Evolutionary conservation across 1,140 invertebrate genomes (phyloP).

Genomic region (Cydia amplana): DNA sequence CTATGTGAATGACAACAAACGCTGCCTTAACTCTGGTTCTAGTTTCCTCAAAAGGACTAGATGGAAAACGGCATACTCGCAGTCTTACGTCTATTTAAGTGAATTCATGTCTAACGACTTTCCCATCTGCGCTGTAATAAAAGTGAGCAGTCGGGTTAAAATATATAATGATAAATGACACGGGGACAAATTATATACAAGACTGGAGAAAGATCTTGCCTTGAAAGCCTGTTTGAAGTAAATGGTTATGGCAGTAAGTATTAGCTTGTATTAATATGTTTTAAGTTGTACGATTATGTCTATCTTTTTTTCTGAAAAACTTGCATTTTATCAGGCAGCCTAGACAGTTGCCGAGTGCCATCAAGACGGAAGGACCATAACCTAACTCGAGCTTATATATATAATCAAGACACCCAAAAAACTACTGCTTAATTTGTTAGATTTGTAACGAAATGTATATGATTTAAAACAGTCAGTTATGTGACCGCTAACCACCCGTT

Average conservation of each 20-base stretch:
- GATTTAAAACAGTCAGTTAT: neutral
- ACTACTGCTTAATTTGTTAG: neutral
- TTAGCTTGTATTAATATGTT: neutral
- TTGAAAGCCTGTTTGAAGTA: slow-evolving; percentile 20
- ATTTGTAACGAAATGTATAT: neutral
- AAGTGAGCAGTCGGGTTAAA: slow-evolving; percentile 26
- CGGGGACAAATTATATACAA: slow-evolving; percentile 9
- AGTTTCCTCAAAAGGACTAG: slow-evolving; percentile 30
- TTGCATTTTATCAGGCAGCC: neutral
- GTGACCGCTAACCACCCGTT: neutral
- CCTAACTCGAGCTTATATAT: no score
- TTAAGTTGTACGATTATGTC: neutral
- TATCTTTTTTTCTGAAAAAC: neutral
- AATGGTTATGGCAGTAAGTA: neutral
- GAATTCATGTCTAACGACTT: slow-evolving; percentile 31
- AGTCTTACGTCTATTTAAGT: slow-evolving; percentile 29
- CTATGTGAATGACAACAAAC: slow-evolving; percentile 21
- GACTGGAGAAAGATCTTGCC: slow-evolving; percentile 7
- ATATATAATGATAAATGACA: slow-evolving; percentile 17
- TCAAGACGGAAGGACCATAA: no score
- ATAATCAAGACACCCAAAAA: no score
- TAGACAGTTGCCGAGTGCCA: no score
- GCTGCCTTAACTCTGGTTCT: neutral
- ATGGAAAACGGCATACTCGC: slow-evolving; percentile 27
- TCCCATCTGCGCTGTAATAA: slow-evolving; percentile 26